Base-by-base conservation (phyloP, 2,113 vertebrate species). In the Pseudopipra pipra region DNA sequence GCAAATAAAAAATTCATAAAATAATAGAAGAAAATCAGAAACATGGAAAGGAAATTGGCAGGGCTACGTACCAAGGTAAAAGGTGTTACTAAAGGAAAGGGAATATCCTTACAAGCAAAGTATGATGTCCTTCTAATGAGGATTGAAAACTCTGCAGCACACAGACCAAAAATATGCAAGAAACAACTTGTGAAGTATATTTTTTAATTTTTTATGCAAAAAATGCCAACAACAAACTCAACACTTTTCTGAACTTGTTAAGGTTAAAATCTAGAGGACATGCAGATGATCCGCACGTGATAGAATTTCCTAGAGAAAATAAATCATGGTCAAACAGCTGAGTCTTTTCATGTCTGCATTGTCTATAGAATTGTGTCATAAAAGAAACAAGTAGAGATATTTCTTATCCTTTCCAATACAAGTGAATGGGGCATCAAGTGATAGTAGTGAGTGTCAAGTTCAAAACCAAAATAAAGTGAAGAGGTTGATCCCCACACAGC, bases 161-260 rank as follows among this genome's bases (percentile, higher is more conserved):
- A 37, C 7, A 31, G n/a, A 11, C 14, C 8, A 52, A 75, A 66
- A 56, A 35, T 22, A 11, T 75, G 55, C 24, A 37, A 79, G 18
- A 23, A 52, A 31, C 5, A 66, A n/a, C 5, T 56, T 61, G 12
- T n/a, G n/a, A 83, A 70, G 2, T 28, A 2, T 24, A 24, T 24
- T 56, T 51, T 25, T 14, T 25, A 13, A 8, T 7, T 25, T 25
- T 51, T 51, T 12, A 37, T 17, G 11, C 17, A 33, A 46, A 46
- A 25, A 8, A 1, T 7, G 0, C 20, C 1, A 0, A 12, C 37
- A 18, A 49, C 17, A 11, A 31, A 6, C 1, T 4, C 31, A 28
- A 55, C 24, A 24, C 4, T 14, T 82, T 63, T 82, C 46, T 46
- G 1, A 86, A 37, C 7, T 56, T 19, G 24, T n/a, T 70, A 46